phyloP scores from a whole-genome alignment of 2,113 vertebrate species.

The Chitala chitala region DNA sequence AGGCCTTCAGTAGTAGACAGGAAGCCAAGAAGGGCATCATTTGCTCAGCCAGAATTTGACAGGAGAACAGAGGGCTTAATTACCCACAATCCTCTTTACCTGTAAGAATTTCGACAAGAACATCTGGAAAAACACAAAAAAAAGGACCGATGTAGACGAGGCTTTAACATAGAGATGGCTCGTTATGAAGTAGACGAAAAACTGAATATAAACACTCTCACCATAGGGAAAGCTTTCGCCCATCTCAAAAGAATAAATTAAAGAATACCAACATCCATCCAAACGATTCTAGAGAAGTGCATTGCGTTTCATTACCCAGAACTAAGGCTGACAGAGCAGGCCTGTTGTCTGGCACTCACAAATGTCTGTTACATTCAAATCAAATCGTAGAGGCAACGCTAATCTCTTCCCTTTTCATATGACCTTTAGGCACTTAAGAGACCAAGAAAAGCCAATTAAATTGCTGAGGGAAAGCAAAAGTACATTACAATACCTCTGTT shows the following conservation, averaged over 20 bases:
- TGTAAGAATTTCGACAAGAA: not conserved
- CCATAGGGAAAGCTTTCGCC: constrained; percentile 63
- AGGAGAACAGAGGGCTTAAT: not conserved
- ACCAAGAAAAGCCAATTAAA: constrained; percentile 32
- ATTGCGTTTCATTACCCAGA: constrained; percentile 30
- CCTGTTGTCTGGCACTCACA: constrained; percentile 17
- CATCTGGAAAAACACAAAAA: constrained; percentile 12
- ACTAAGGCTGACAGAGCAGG: not conserved
- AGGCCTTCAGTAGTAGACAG: constrained; percentile 17
- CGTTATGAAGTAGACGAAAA: constrained; percentile 38
- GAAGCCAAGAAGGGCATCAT: not conserved
- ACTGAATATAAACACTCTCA: constrained; percentile 50
- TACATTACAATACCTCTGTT: not conserved
- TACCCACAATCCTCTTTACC: constrained; percentile 14
- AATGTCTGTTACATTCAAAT: constrained; percentile 44
- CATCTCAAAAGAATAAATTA: constrained; percentile 57
- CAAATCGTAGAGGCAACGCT: constrained; percentile 32
- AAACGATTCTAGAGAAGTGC: constrained; percentile 50
- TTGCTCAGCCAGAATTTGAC: constrained; percentile 5
- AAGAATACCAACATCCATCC: constrained; percentile 40
- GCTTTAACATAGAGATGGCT: constrained; percentile 31
- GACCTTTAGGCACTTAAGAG: constrained; percentile 50
- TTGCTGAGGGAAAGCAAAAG: constrained; percentile 18
- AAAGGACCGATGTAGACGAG: not conserved
- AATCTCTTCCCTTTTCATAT: constrained; percentile 25